phyloP scores from a whole-genome alignment of 1,140 invertebrate species.

The Bacillus rossius region DNA sequence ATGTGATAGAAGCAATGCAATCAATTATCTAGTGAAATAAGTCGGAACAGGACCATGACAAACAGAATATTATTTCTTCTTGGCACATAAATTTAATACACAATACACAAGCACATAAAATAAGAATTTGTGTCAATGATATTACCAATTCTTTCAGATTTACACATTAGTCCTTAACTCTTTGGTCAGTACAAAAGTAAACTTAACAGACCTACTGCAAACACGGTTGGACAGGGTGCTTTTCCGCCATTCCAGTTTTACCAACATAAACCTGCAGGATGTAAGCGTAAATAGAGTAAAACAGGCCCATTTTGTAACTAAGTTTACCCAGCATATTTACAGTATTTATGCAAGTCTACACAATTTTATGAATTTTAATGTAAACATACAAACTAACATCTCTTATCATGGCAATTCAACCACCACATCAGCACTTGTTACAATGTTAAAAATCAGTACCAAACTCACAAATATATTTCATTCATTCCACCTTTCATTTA shows the following conservation, averaged over 20 bases:
- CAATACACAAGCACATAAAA: no score
- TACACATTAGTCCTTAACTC: neutral
- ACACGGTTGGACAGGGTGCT: neutral
- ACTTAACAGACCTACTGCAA: neutral
- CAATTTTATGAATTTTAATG: neutral
- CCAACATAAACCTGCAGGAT: neutral
- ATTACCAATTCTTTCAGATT: no score
- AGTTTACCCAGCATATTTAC: neutral
- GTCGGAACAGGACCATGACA: no score
- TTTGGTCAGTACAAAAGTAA: neutral
- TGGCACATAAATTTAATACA: no score
- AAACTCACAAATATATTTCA: constrained; percentile 17
- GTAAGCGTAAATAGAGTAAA: neutral
- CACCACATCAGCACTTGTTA: neutral
- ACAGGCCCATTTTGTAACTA: neutral
- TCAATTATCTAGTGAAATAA: no score
- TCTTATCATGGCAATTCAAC: neutral
- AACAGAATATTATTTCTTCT: no score
- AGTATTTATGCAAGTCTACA: neutral
- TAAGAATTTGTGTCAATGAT: no score
- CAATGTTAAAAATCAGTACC: constrained; percentile 7
- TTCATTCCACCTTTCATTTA: constrained; percentile 22
- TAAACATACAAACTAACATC: constrained; percentile 1
- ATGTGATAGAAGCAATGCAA: no score
- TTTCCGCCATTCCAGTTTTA: neutral